These are phyloP conservation scores for Gasteruption jaculator DNA, from an alignment of 2,888 invertebrate genomes.

Conservation along the genomic window DNA sequence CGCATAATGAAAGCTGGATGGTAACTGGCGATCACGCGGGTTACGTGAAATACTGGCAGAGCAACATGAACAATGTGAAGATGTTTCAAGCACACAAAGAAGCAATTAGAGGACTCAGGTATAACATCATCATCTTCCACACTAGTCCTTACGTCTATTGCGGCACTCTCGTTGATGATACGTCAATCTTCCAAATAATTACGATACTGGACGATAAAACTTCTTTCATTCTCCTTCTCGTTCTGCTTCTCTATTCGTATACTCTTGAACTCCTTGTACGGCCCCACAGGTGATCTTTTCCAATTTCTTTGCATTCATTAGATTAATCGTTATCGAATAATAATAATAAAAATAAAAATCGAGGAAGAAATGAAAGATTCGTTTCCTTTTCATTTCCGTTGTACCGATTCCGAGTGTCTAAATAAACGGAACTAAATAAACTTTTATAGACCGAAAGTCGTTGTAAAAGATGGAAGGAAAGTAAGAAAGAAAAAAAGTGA, in stretches of 20 bases:
- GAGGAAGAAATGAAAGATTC: too few relatives aligned
- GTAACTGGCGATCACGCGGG: constrained; percentile 98
- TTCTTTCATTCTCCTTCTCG: constrained; percentile 33
- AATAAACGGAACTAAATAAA: too few relatives aligned
- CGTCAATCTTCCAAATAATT: constrained; percentile 33
- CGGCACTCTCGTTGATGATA: constrained; percentile 38
- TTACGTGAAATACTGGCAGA: constrained; percentile 99
- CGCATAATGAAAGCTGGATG: constrained; percentile 99
- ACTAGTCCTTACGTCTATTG: constrained; percentile 49
- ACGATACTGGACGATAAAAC: constrained; percentile 27
- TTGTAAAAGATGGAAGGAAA: too few relatives aligned
- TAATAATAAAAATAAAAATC: too few relatives aligned
- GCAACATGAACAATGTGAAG: constrained; percentile 99
- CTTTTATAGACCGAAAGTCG: too few relatives aligned
- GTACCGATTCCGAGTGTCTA: too few relatives aligned
- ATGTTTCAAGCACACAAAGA: constrained; percentile 99
- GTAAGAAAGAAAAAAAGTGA: too few relatives aligned
- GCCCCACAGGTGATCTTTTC: constrained; percentile 40
- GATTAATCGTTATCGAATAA: constrained; percentile 11
- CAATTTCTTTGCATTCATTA: too few relatives aligned
- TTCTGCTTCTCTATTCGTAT: constrained; percentile 27
- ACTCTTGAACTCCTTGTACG: constrained; percentile 32
- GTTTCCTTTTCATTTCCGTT: too few relatives aligned
- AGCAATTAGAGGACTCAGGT: constrained; percentile 97
- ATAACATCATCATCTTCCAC: constrained; percentile 52